Evolutionary conservation across 2,797 vertebrate species (phyloP), one percentile per base, ranked within the genome.

Genomic region (Chaenodraco wilsoni): DNA sequence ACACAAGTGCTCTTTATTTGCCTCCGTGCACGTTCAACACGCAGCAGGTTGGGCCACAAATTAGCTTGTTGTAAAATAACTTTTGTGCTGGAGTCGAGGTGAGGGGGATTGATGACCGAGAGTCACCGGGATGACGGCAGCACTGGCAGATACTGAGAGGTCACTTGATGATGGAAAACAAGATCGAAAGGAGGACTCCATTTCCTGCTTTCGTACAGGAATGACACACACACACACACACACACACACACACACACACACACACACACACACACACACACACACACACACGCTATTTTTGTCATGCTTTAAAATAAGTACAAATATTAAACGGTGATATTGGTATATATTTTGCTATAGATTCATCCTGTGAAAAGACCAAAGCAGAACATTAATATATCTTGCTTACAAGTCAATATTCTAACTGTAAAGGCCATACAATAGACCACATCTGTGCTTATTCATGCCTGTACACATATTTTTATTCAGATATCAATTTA

Each of bases 1-100:
- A 69, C 80, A 70, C 65, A 51, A 52, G 65, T 21, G 69, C 57
- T 74, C 72, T 77, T 63, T 73, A 68, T 81, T 80, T 55, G 76
- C 44, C 64, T 62, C 40, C 41, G 9, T 74, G 62, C 21, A 23
- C 49, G 15, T 46, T 37, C 50, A 3, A 40, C 41, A 7, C 64
- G 19, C 66, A 57, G 81, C 76, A 50, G 69, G 71, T 44, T 12
- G 78, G 14, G 46, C 63, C 41, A 21, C 69, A 57, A 69, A 84
- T 74, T 15, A 70, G 61, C 69, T 60, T 0, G 1, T 69, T 63
- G 71, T 59, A 21, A 51, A 77, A 56, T 16, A 13, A 48, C 60
- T 70, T 79, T 62, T 68, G 70, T 65, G 65, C 5, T 0, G 0
- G 3, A 73, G 40, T 67, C 23, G 15, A 13, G 56, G 45, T 0